A percentile compares a stretch with the other conserved stretches of the same genome.
phyloP scores from a whole-genome alignment of 2,113 vertebrate genomes.

The Dissostichus mawsoni region DNA sequence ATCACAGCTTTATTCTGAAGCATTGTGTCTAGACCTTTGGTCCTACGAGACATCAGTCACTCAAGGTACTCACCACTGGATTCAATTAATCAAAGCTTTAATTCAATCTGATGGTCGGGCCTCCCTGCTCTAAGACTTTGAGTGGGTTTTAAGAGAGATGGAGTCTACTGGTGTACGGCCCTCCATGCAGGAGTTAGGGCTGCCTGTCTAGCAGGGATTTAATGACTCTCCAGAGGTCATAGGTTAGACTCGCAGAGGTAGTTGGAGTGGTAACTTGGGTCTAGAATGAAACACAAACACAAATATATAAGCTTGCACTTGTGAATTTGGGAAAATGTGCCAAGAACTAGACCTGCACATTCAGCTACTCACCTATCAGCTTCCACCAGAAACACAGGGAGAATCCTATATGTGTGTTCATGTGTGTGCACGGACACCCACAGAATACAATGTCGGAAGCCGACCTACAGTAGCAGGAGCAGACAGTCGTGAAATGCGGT shows the following conservation, averaged over 20 bases:
- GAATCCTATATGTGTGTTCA: not conserved
- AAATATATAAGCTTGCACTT: not conserved
- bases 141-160: slow-evolving; percentile 70
- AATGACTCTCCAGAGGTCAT: slow-evolving; percentile 66
- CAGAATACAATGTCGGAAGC: slow-evolving; percentile 56
- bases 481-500: slow-evolving; percentile 60
- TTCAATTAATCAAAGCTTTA: slow-evolving; percentile 74
- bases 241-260: slow-evolving; percentile 54
- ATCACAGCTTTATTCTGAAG: slow-evolving; percentile 58
- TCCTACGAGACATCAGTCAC: slow-evolving; percentile 71
- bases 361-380: slow-evolving; percentile 10
- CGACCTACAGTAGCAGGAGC: slow-evolving; percentile 60
- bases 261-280: slow-evolving; percentile 40
- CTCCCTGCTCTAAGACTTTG: slow-evolving; percentile 64
- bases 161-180: slow-evolving; percentile 26
- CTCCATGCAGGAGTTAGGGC: slow-evolving; percentile 38
- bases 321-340: not conserved
- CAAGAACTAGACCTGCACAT: not conserved
- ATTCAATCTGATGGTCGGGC: slow-evolving; percentile 68
- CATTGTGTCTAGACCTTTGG: slow-evolving; percentile 65
- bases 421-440: not conserved
- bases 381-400: not conserved
- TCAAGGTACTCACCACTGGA: slow-evolving; percentile 69
- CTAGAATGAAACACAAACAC: slow-evolving; percentile 10
- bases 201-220: slow-evolving; percentile 45